These are phyloP conservation scores for Gambusia holbrooki DNA, from an alignment of 2,113 vertebrate species.

Conservation along the genomic window DNA sequence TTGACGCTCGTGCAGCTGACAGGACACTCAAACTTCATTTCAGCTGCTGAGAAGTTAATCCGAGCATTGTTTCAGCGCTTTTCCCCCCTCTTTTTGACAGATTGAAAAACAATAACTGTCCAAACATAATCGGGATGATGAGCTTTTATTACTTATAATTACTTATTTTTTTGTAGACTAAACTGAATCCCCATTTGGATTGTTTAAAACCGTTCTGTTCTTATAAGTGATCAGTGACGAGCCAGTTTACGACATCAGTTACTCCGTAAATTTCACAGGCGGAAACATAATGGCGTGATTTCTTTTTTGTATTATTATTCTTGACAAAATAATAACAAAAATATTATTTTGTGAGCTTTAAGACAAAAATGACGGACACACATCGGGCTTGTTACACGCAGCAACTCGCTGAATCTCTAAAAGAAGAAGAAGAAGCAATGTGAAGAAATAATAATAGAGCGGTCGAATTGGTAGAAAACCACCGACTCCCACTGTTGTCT, in stretches of 20 bases:
- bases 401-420: neutral
- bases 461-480: neutral
- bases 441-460: too few relatives aligned
- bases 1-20: constrained; percentile 19
- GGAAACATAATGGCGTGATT: neutral
- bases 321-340: neutral
- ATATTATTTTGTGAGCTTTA: neutral
- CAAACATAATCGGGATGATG: neutral
- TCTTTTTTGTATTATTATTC: neutral
- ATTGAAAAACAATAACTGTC: neutral
- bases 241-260: too few relatives aligned
- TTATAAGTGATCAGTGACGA: too few relatives aligned
- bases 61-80: neutral
- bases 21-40: neutral
- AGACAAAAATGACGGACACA: neutral
- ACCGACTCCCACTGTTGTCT: neutral
- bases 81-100: neutral
- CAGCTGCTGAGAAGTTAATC: neutral
- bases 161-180: neutral
- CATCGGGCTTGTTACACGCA: neutral
- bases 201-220: too few relatives aligned
- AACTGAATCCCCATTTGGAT: too few relatives aligned
- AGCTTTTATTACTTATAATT: neutral
- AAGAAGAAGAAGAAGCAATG: too few relatives aligned
- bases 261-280: too few relatives aligned